These are phyloP conservation scores for Megaceryle torquata DNA, from an alignment of 2,113 vertebrate genomes.

Conservation along the genomic window DNA sequence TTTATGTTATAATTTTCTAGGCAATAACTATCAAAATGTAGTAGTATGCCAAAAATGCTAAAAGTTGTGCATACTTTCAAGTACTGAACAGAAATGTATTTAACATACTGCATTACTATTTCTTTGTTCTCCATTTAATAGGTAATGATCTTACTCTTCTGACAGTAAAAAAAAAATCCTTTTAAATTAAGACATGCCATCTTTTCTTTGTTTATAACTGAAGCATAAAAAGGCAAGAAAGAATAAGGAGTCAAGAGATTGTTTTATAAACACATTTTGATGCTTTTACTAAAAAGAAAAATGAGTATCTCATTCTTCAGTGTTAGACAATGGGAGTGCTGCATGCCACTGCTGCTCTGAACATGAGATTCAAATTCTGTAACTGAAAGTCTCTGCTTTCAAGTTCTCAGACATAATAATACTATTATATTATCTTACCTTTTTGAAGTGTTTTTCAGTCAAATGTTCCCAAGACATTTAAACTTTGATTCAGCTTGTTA, in stretches of 20 bases:
- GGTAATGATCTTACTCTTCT: background rate
- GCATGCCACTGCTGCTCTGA: background rate
- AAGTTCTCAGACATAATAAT: background rate
- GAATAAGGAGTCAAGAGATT: background rate
- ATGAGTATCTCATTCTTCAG: background rate
- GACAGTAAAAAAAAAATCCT: background rate
- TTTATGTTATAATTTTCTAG: background rate
- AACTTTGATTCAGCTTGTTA: background rate
- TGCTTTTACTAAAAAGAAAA: background rate
- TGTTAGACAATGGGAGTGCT: background rate
- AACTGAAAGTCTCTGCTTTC: background rate
- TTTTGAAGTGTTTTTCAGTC: background rate
- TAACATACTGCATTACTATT: background rate
- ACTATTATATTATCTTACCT: background rate
- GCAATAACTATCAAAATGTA: background rate
- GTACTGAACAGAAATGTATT: background rate
- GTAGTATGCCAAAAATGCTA: background rate
- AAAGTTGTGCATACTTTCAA: background rate
- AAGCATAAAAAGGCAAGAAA: background rate
- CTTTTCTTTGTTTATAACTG: background rate
- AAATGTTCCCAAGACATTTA: background rate
- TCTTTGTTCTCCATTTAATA: slow-evolving; percentile 1
- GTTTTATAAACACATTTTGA: background rate
- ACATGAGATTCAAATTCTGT: background rate
- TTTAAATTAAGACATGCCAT: background rate